phyloP scores from a whole-genome alignment of 1,140 invertebrate genomes.

The Drosophila bocqueti region DNA sequence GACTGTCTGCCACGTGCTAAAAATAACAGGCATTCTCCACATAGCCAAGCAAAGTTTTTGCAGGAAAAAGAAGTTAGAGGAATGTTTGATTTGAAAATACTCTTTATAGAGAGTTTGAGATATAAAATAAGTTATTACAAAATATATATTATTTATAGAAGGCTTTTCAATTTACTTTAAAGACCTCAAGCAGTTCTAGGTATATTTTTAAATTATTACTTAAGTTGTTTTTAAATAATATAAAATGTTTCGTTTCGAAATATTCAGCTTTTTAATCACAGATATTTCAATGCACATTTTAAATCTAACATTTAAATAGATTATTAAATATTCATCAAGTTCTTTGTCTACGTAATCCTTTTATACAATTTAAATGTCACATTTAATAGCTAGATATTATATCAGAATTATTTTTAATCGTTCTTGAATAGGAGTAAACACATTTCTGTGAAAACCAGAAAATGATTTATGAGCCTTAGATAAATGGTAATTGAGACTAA shows the following conservation, averaged over 20 bases:
- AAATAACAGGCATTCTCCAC: slow-evolving; percentile 47
- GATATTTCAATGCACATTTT: no score
- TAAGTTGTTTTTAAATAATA: no score
- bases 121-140: no score
- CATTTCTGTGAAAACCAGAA: not conserved
- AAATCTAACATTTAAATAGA: no score
- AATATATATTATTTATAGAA: not conserved
- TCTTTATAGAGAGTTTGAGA: not conserved
- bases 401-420: not conserved
- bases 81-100: not conserved
- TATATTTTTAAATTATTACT: no score
- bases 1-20: slow-evolving; percentile 43
- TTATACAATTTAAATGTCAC: not conserved
- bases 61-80: not conserved
- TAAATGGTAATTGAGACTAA: slow-evolving; percentile 5
- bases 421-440: not conserved
- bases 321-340: not conserved
- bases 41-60: slow-evolving; percentile 21
- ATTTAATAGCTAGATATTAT: slow-evolving; percentile 1
- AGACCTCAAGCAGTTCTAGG: no score
- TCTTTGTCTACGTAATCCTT: not conserved
- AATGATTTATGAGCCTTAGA: slow-evolving; percentile 10
- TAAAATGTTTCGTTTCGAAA: no score
- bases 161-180: no score
- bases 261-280: no score